phyloP scores from a whole-genome alignment of 2,888 invertebrate genomes.

The Dione vanillae region DNA sequence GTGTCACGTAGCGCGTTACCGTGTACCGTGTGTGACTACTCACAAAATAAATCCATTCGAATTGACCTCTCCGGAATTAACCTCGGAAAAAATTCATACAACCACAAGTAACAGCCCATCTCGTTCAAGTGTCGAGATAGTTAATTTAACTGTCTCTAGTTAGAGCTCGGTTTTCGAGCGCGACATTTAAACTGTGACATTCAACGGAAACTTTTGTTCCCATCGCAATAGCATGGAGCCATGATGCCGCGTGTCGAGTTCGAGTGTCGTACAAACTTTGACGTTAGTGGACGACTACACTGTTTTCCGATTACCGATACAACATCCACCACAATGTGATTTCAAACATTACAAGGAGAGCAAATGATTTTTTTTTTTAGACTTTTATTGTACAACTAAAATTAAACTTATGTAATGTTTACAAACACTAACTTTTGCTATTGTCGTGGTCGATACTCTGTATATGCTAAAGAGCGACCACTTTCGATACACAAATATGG shows the following conservation, averaged over 20 bases:
- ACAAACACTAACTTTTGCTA: too few species aligned
- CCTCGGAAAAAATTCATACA: slow-evolving; percentile 7
- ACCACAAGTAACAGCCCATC: too few species aligned
- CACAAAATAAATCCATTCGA: not conserved
- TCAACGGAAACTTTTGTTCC: not conserved
- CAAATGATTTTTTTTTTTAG: too few species aligned
- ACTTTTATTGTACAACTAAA: too few species aligned
- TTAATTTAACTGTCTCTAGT: slow-evolving; percentile 1
- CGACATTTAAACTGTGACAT: not conserved
- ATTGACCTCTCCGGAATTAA: slow-evolving; percentile 2
- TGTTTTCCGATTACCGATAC: not conserved
- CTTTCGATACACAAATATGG: too few species aligned
- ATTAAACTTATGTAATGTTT: too few species aligned
- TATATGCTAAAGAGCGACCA: too few species aligned
- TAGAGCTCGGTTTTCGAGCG: not conserved
- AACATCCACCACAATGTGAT: too few species aligned
- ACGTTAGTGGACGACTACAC: not conserved
- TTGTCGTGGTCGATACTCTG: too few species aligned
- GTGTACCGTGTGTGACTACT: not conserved
- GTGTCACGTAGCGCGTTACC: not conserved
- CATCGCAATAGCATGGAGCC: not conserved
- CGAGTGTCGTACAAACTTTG: not conserved
- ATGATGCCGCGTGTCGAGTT: not conserved
- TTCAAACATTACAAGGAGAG: too few species aligned
- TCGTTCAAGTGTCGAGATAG: not conserved